Evolutionary conservation across 1,140 invertebrate genomes (phyloP), one percentile per base, ranked within the genome.

Genomic region (Drosophila setifemur): DNA sequence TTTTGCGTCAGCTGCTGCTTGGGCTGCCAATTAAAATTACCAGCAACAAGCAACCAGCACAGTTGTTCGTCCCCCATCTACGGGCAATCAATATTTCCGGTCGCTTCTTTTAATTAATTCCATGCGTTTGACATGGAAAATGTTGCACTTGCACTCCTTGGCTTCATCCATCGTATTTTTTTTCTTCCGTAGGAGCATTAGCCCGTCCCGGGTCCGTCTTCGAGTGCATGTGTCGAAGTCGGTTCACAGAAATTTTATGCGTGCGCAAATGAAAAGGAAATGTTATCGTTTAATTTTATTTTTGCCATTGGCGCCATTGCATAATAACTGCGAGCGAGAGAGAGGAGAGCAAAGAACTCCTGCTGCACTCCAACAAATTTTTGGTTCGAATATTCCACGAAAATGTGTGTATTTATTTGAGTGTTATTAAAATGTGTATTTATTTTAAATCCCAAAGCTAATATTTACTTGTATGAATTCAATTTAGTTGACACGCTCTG

Each of bases 251-350:
- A 69, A 66, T 75, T 75, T 79, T 49, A 68, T 86, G 81, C 81
- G 75, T 79, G 74, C 75, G 68, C 70, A 86, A 86, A 85, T 85
- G 81, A 87, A 86, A 87, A 76, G 76, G 82, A 86, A 86, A 87
- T 86, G 82, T 89, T 89, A 82, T 89, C 86, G 68, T 89, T 89
- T 89, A 89, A 89, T 89, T 89, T 89, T 86, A 89, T 89, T 89
- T 86, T 82, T 42, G 86, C 86, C 86, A 63, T 39, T 68, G 86
- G 86, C 86, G 42, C 50, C 49, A 44, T 54, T 76, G 70, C 67
- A 47, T 75, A 88, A 86, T 86, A 82, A 82, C 68, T 76, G 73
- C 66, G 49, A 48, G 68, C 28, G 60, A 57, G 47, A 39, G n/a
- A n/a, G 44, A 39, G 29, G 19, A 45, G 64, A 26, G 23, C 9